Evolutionary conservation across 2,113 vertebrate species (phyloP), one percentile per base, ranked within the genome.

Genomic region (crab-eating macaque (Macaca fascicularis)): DNA sequence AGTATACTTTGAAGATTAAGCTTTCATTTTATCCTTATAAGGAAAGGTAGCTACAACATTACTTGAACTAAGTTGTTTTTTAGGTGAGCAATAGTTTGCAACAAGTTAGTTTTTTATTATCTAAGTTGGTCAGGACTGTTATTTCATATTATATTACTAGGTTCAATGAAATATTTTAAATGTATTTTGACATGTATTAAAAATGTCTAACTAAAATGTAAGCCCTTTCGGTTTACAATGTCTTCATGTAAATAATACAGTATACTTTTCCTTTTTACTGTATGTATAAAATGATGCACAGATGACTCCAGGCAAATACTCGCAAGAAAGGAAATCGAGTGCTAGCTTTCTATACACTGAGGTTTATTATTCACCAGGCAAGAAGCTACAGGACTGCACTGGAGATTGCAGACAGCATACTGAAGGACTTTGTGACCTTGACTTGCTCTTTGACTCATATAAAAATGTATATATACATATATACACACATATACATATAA

Each of bases 1-100:
- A 67, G 38, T 43, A 38, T 78, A 89, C 72, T 91, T 84, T 79
- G 3, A 95, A 96, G 67, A 88, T 87, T 43, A 79, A 87, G 23
- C 45, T 70, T 88, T 87, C 8, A n/a, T 55, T 85, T 72, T 23
- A 92, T 52, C 16, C 14, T 95, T 95, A 38, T n/a, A 80, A 79
- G 74, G 35, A 8, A 45, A 92, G 20, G 50, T 10, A 72, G 3
- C 5, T 48, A 0, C 50, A 92, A 0, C n/a, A 92, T 82, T 59
- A 76, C 12, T 61, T 79, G 8, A 67, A 38, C 59, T 75, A 69
- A 81, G n/a, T 61, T 83, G 7, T 57, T 93, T 85, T 43, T 78
- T 32, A 90, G 4, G 17, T 32, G n/a, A 86, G 55, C 3, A 57
- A 72, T 79, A 72, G 1, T 75, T 85, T 38, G 23, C 35, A 86